Conservation (phyloP, 2,888 invertebrate species). For the Xylophagus ater region DNA sequence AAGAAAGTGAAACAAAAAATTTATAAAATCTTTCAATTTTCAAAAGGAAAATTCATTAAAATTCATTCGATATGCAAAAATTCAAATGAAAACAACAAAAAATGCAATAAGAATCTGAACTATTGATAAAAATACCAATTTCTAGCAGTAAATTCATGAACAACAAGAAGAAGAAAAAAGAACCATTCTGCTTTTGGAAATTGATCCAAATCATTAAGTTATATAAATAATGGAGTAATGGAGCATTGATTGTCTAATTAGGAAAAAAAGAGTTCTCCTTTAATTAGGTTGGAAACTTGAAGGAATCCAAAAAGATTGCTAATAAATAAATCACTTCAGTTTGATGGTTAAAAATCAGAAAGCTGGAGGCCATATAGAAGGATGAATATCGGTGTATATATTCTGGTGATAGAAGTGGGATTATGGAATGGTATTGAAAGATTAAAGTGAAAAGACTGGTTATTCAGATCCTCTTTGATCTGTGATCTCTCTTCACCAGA, state of each 20-base stretch:
- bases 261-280: conserved; percentile 13
- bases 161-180: too few species aligned
- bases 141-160: too few species aligned
- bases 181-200: too few species aligned
- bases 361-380: background rate
- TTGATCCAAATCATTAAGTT: too few species aligned
- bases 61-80: too few species aligned
- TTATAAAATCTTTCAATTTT: too few species aligned
- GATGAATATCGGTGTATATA: background rate
- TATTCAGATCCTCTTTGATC: conserved; percentile 14
- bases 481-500: conserved; percentile 14
- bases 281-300: conserved; percentile 15
- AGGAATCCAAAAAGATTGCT: conserved; percentile 14
- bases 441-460: background rate
- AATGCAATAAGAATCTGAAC: too few species aligned
- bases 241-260: conserved; percentile 16
- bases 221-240: too few species aligned
- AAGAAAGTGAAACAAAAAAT: too few species aligned
- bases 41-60: too few species aligned
- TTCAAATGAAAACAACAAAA: too few species aligned
- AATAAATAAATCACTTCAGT: conserved; percentile 16
- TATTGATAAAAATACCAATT: too few species aligned
- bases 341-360: conserved; percentile 10
- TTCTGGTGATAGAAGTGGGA: background rate
- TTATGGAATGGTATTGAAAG: background rate